phyloP scores from a whole-genome alignment of 2,113 vertebrate species.

The Eira barbara region DNA sequence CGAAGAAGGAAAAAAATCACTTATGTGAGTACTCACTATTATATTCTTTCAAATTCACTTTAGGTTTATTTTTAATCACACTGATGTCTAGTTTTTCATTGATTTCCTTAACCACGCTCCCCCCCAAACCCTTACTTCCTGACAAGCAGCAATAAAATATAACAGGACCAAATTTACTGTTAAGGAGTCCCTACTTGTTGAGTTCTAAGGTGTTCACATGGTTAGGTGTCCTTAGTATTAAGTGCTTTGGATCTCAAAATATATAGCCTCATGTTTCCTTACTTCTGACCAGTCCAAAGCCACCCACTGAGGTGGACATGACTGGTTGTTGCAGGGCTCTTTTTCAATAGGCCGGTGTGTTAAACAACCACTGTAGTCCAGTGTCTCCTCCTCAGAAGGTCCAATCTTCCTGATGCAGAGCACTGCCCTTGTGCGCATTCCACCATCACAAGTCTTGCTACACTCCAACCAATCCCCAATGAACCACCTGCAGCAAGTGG shows the following conservation, averaged over 20 bases:
- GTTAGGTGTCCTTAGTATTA: slow-evolving; percentile 55
- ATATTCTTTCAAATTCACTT: slow-evolving; percentile 42
- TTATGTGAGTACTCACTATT: neutral
- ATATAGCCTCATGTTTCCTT: slow-evolving; percentile 68
- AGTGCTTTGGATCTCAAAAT: slow-evolving; percentile 63
- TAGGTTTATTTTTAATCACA: slow-evolving; percentile 3
- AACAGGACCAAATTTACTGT: neutral
- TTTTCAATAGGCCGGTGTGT: slow-evolving; percentile 93
- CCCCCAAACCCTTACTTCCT: neutral
- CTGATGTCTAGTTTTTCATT: neutral
- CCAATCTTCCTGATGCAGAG: slow-evolving; percentile 94
- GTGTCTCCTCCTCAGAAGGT: slow-evolving; percentile 94
- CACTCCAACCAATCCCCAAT: slow-evolving; percentile 98
- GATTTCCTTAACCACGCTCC: neutral
- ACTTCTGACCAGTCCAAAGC: slow-evolving; percentile 99
- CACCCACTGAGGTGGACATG: slow-evolving; percentile 97
- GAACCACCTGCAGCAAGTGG: slow-evolving; percentile 89
- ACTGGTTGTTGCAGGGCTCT: slow-evolving; percentile 96
- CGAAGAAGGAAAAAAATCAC: neutral
- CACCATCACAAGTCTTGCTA: slow-evolving; percentile 96
- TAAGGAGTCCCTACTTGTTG: neutral
- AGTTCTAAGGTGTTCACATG: slow-evolving; percentile 24
- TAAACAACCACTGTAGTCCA: slow-evolving; percentile 92
- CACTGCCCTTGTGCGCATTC: slow-evolving; percentile 90
- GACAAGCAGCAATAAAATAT: slow-evolving; percentile 36